Percentiles rank a stretch among this genome's conserved stretches.
phyloP scores from a whole-genome alignment of 2,888 invertebrate species.

The Serripes groenlandicus region DNA sequence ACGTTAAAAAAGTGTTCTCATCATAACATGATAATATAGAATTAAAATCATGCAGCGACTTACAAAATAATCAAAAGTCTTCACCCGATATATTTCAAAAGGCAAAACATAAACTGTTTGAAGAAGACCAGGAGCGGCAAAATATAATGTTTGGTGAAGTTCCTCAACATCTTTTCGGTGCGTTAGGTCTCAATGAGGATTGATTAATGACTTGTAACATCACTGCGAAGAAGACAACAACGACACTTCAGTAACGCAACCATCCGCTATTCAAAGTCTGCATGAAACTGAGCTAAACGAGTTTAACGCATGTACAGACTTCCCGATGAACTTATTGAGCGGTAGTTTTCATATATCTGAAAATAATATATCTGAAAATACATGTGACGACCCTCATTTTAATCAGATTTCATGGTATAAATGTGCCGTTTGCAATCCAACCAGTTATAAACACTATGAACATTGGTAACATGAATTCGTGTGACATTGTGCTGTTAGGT shows the following conservation, averaged over 20 bases:
- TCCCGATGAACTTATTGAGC: constrained; percentile 30
- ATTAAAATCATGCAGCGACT: no score
- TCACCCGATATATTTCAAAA: constrained; percentile 5
- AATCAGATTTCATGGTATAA: constrained; percentile 38
- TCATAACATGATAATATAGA: constrained; percentile 10
- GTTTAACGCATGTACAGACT: constrained; percentile 13
- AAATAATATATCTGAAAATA: no score
- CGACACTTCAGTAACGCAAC: background rate
- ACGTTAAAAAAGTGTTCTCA: constrained; percentile 28
- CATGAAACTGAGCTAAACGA: constrained; percentile 13
- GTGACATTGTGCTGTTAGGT: no score
- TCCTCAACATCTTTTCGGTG: background rate
- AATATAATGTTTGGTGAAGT: no score
- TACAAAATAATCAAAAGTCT: background rate
- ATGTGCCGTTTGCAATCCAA: constrained; percentile 30
- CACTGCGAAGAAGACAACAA: no score
- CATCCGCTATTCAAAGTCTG: background rate
- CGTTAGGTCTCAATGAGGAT: no score
- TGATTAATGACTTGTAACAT: no score
- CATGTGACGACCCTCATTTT: constrained; percentile 18
- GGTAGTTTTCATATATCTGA: constrained; percentile 6
- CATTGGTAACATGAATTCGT: constrained; percentile 14
- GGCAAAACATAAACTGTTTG: constrained; percentile 29
- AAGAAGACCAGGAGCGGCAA: constrained; percentile 9
- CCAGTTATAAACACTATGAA: constrained; percentile 24